Base-by-base conservation (phyloP, 1,140 invertebrate genomes). In the Tetraneura akinire region DNA sequence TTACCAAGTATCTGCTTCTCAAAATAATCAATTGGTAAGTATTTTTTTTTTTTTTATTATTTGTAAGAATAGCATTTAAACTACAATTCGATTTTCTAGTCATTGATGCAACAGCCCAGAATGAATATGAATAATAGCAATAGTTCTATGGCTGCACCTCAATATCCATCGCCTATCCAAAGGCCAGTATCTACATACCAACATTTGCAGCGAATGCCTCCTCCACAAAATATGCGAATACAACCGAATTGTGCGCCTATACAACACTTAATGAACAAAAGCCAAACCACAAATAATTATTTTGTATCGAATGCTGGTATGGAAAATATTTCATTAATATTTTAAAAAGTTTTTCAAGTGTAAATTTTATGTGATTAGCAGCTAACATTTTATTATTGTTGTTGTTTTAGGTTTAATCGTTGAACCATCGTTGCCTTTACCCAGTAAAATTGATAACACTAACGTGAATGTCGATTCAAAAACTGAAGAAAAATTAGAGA, bases 231-330 rank as follows among this genome's bases (percentile, higher is more conserved):
- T 6, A 78, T 78, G 55, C 51, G 74, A 18, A 78, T 78, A n/a
- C 74, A 78, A n/a, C 55, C 74, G 0, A 78, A 71, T 29, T 71
- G 53, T 60, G 74, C 55, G 5, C 74, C 74, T 47, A 78, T 78
- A n/a, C 74, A 78, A 78, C 74, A 78, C 37, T 78, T 78, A 60
- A 78, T 78, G 74, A 78, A 78, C 55, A 78, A 78, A 78, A 78
- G 37, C 29, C 74, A 78, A 60, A 26, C 55, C 16, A n/a, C 74
- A 14, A 78, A 78, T 29, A 78, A 78, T 13, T 78, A 49, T 47
- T 78, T 26, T 78, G 74, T 78, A 18, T 78, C 74, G 11, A 78
- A 60, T 60, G 9, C 37, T 26, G 55, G 74, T 78, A 45, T 23
- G 21, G 16, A 45, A n/a, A 0, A 29, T 18, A 13, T 51, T 18